phyloP scores from a whole-genome alignment of 1,140 invertebrate species.

The Drosophila tristis region DNA sequence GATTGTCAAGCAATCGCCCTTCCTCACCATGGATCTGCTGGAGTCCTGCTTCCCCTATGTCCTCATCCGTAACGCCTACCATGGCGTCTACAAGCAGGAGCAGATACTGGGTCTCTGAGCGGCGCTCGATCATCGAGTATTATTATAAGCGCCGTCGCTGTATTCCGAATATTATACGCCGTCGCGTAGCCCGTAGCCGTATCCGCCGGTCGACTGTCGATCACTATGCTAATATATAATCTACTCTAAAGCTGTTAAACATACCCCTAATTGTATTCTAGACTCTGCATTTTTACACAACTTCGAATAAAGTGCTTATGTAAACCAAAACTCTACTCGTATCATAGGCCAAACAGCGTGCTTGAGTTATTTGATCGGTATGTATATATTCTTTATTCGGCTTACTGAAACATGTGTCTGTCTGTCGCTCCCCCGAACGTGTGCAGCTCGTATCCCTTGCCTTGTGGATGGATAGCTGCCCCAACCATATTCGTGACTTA shows the following conservation, averaged over 20 bases:
- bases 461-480: no score
- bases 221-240: constrained; percentile 54
- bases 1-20: constrained; percentile 98
- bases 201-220: constrained; percentile 34
- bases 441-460: constrained; percentile 10
- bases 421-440: constrained; percentile 8
- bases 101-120: constrained; percentile 85
- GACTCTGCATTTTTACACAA: constrained; percentile 67
- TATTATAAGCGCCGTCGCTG: constrained; percentile 15
- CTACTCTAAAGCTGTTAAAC: constrained; percentile 67
- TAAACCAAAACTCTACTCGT: constrained; percentile 45
- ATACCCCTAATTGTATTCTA: constrained; percentile 58
- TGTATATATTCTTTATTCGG: constrained; percentile 50
- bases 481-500: constrained; percentile 22
- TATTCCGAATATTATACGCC: constrained; percentile 18
- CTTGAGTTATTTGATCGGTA: constrained; percentile 23
- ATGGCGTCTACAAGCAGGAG: constrained; percentile 96
- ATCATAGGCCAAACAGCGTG: not conserved
- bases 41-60: constrained; percentile 99
- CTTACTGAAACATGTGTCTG: constrained; percentile 20
- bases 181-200: constrained; percentile 4
- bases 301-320: constrained; percentile 73
- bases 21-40: constrained; percentile 98
- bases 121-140: constrained; percentile 2
- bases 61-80: constrained; percentile 97